Base-by-base conservation (phyloP, 2,888 invertebrate genomes). In the Ellobium chinense region DNA sequence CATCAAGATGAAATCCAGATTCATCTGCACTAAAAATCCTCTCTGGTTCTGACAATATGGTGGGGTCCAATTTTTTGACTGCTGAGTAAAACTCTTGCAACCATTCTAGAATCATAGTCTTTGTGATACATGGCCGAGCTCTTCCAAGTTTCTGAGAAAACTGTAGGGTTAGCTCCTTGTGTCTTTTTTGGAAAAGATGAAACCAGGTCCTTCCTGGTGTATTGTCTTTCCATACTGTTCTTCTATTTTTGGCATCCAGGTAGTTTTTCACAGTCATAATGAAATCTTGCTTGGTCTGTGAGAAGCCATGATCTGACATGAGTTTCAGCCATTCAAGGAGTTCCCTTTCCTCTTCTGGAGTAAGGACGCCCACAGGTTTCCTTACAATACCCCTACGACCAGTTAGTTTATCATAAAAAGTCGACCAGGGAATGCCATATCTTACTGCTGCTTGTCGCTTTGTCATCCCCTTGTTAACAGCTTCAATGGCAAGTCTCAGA, bases 1-100 rank as follows among this genome's bases (percentile, higher is more conserved):
- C 46, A 27, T 65, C 34, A 2, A 75, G 63, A 27, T 46, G 36
- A 31, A 75, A 65, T 7, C 65, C 63, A 9, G 63, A 65, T 18
- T 75, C 75, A 39, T 62, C 75, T 5, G 37, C n/a, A 37, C 46
- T 63, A 39, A 37, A 75, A 31, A 75, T 75, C 2, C 75, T 14
- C 2, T 24, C 24, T 7, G 65, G 75, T 12, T 63, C 63, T 9
- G 58, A 14, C 29, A 73, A 34, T 29, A 73, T 73, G 5, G 58
- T 31, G 24, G 73, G 5, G n/a, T 73, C 73, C n/a, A 73, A 58
- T 2, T 7, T 24, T 21, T 29, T 73, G n/a, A 73, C 31, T 1
- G 34, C 31, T 2, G 24, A 2, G 1, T 4, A 29, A 24, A 73
- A 58, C 2, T 14, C n/a, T 18, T 56, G 14, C 56, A 73, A 73